Base-by-base conservation (phyloP, 1,140 invertebrate genomes). In the Nylanderia fulva region DNA sequence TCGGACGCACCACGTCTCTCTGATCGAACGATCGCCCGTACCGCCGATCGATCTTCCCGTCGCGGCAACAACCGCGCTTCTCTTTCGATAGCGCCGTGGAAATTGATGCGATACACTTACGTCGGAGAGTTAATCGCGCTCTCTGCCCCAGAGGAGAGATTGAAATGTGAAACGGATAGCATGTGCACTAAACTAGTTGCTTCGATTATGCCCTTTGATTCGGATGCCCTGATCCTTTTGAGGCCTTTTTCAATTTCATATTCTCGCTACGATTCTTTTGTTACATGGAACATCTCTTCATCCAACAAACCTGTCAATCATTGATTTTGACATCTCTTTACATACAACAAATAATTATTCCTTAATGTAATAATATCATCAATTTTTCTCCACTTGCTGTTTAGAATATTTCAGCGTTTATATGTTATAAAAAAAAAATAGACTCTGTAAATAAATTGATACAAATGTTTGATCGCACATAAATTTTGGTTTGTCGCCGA, bases 11-110 rank as follows among this genome's bases (percentile, higher is more conserved):
- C 24, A 13, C 66, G 66, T 72, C 48, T 72, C 48, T 48, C 29
- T 48, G 87, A 88, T 76, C 75, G 60, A 60, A 58, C 68, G 72
- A 75, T 56, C 71, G 39, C 60, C 48, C 74, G 54, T 71, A 71
- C 52, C 36, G 77, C 36, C 66, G 77, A 82, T 82, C 77, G 77
- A 82, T 82, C 77, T 82, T 82, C 54, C 77, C 64, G 52, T 82
- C 77, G 77, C 77, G 64, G 33, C 63, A 33, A 54, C 61, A 63
- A 48, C 48, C 60, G 33, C 64, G 77, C 48, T 58, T 18, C 52
- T 82, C 77, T 58, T 33, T 72, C 36, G 77, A 71, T 82, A 82
- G 27, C 77, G 77, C 77, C 77, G 48, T 82, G 77, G 54, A 82
- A 71, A 82, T 72, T 58, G 77, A 82, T 82, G 52, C 66, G 52